These are phyloP conservation scores for Venusia cambrica DNA, from an alignment of 2,888 invertebrate species.

Conservation along the genomic window DNA sequence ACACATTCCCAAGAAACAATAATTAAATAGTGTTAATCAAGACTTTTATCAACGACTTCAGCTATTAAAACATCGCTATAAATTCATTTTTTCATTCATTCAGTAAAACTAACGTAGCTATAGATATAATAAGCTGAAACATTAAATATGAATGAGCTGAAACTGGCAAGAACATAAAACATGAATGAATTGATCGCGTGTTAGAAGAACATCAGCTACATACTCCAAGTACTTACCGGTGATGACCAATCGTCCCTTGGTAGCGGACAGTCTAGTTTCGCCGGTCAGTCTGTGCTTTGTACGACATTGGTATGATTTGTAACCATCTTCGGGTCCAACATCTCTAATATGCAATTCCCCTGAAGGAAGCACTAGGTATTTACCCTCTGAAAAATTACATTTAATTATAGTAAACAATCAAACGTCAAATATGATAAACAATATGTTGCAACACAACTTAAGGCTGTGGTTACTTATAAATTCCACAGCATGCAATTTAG, in stretches of 20 bases:
- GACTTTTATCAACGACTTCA: slow-evolving; percentile 24
- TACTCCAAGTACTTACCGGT: slow-evolving; percentile 87
- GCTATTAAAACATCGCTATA: slow-evolving; percentile 32
- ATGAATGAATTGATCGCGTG: slow-evolving; percentile 36
- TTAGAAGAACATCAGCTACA: slow-evolving; percentile 19
- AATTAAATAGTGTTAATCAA: too few species aligned
- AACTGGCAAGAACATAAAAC: slow-evolving; percentile 14
- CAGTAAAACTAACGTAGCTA: slow-evolving; percentile 6
- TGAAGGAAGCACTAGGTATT: slow-evolving; percentile 96
- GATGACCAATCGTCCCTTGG: slow-evolving; percentile 95
- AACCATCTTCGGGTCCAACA: slow-evolving; percentile 96
- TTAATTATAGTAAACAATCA: slow-evolving; percentile 20
- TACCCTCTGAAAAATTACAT: slow-evolving; percentile 86
- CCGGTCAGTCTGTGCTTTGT: slow-evolving; percentile 96
- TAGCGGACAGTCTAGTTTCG: slow-evolving; percentile 95
- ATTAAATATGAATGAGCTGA: slow-evolving; percentile 15
- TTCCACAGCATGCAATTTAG: slow-evolving; percentile 60
- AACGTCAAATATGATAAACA: slow-evolving; percentile 4
- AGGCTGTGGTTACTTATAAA: slow-evolving; percentile 72
- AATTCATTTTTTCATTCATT: slow-evolving; percentile 34
- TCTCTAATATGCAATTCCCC: slow-evolving; percentile 97
- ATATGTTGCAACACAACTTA: slow-evolving; percentile 50
- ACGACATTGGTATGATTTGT: slow-evolving; percentile 95
- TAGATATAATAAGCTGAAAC: slow-evolving; percentile 6
- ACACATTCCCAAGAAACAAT: too few species aligned